phyloP scores from a whole-genome alignment of 2,888 invertebrate genomes.

The Acrocyrtus sp. region DNA sequence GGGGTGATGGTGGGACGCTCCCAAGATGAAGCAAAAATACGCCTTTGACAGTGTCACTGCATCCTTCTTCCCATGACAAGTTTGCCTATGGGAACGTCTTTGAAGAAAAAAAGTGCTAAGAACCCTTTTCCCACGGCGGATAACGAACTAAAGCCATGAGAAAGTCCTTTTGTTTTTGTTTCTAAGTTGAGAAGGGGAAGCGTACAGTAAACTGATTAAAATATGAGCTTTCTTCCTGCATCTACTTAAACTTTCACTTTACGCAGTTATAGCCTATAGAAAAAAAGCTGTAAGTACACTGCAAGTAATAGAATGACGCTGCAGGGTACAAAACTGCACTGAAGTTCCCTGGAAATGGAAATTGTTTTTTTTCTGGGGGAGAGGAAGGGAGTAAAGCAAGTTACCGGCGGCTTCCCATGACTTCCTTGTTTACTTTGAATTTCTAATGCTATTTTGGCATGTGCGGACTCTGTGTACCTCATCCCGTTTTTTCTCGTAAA shows the following conservation, averaged over 20 bases:
- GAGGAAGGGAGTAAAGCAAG: too few relatives aligned
- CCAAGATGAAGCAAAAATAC: too few relatives aligned
- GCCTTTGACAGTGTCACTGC: too few relatives aligned
- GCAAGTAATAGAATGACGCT: too few relatives aligned
- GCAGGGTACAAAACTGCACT: too few relatives aligned
- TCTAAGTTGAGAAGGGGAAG: too few relatives aligned
- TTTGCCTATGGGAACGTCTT: conserved; percentile 14
- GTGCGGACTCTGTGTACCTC: too few relatives aligned
- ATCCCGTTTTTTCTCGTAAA: conserved; percentile 8
- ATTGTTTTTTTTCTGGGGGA: too few relatives aligned
- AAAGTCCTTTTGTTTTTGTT: conserved; percentile 6
- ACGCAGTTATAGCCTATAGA: too few relatives aligned
- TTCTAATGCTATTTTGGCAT: background rate
- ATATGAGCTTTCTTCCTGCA: conserved; percentile 5
- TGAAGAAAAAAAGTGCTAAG: conserved; percentile 1
- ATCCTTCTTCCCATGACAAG: background rate
- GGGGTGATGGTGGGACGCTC: too few relatives aligned
- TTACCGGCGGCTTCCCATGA: background rate
- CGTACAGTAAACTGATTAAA: conserved; percentile 7
- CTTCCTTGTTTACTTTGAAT: conserved; percentile 5
- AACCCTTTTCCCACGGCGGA: conserved; percentile 3
- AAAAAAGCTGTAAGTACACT: background rate
- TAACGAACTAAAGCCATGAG: background rate
- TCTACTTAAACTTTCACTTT: too few relatives aligned
- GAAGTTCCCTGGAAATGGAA: too few relatives aligned